Evolutionary conservation across 2,888 invertebrate species (phyloP).

Genomic region (Tricholauxania praeusta): DNA sequence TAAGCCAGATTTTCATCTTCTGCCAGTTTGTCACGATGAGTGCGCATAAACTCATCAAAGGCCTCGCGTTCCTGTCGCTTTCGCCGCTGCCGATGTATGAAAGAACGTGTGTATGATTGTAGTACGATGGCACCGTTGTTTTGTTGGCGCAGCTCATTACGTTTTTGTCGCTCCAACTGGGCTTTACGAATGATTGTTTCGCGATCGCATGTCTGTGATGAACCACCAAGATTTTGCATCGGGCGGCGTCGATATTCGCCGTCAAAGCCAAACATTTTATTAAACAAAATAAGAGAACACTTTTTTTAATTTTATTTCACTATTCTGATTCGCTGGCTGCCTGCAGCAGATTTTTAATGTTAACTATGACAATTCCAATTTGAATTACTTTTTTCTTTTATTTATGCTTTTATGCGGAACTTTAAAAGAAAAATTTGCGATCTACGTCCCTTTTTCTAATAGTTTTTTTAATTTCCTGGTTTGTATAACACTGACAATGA

Average conservation of each 20-base stretch:
- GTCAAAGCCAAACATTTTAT: constrained; percentile 82
- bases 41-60: constrained; percentile 75
- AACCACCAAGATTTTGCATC: constrained; percentile 89
- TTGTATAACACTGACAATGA: constrained; percentile 25
- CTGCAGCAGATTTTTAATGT: too few relatives aligned
- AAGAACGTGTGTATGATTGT: constrained; percentile 85
- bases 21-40: constrained; percentile 68
- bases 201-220: constrained; percentile 78
- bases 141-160: constrained; percentile 84
- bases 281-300: too few relatives aligned
- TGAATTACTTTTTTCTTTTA: too few relatives aligned
- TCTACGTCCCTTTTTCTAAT: neutral
- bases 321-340: too few relatives aligned
- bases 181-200: constrained; percentile 79
- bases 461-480: neutral
- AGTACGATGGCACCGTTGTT: constrained; percentile 83
- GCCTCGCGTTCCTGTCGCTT: constrained; percentile 76
- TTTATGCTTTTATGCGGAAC: neutral
- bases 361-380: too few relatives aligned
- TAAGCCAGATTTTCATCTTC: constrained; percentile 67
- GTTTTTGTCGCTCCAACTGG: constrained; percentile 86
- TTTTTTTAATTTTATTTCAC: too few relatives aligned
- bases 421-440: constrained; percentile 1
- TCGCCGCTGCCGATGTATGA: constrained; percentile 76
- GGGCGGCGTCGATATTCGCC: constrained; percentile 90